These are phyloP conservation scores for Sebastiscus tertius DNA, from an alignment of 2,797 vertebrate genomes.

Conservation along the genomic window DNA sequence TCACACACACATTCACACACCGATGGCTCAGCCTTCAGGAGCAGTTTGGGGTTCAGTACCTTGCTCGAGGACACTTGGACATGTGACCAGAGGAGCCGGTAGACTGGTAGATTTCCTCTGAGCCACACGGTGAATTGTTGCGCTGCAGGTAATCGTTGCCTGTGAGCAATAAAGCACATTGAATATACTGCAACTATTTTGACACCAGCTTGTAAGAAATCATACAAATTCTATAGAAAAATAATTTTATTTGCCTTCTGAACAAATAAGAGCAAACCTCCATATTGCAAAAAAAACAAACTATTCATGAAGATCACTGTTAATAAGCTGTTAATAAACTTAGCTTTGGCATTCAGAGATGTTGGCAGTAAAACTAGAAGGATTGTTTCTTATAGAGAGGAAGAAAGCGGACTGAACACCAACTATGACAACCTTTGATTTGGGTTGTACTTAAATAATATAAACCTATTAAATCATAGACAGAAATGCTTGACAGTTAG, in stretches of 20 bases:
- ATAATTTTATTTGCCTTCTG: slow-evolving; percentile 25
- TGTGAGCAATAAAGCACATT: background rate
- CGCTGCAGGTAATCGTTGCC: background rate
- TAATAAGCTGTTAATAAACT: background rate
- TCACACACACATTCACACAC: too few relatives aligned
- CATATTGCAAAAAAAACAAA: background rate
- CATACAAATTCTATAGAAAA: slow-evolving; percentile 9
- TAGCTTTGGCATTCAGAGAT: slow-evolving; percentile 7
- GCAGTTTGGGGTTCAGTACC: too few relatives aligned
- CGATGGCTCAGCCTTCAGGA: too few relatives aligned
- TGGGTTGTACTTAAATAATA: background rate
- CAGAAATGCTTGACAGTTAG: background rate
- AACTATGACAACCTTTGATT: background rate
- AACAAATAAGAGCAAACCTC: background rate
- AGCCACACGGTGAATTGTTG: background rate
- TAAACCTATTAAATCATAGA: background rate
- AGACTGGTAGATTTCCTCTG: background rate
- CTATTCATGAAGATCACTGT: background rate
- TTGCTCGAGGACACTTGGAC: too few relatives aligned
- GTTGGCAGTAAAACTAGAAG: background rate
- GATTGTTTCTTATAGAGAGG: background rate
- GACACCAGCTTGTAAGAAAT: background rate
- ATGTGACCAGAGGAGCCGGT: too few relatives aligned
- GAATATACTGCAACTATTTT: background rate
- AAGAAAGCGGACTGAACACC: background rate